Conservation (phyloP, 2,888 invertebrate species). For the Gastrophysa polygoni region DNA sequence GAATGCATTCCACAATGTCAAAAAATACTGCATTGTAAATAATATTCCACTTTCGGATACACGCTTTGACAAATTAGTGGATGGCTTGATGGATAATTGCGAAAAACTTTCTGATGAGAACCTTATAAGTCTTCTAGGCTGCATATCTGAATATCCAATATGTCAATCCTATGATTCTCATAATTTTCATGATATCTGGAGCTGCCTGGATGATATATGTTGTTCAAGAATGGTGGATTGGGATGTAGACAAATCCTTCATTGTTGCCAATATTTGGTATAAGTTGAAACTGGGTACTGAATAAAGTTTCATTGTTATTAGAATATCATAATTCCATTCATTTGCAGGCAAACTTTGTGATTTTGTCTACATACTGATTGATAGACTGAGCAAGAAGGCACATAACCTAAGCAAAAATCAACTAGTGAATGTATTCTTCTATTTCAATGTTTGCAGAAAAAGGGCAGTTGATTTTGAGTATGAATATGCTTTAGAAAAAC, state of each 20-base stretch:
- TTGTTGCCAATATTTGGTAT: slow-evolving; percentile 70
- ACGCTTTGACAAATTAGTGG: slow-evolving; percentile 54
- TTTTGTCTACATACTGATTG: slow-evolving; percentile 63
- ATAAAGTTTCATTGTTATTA: not conserved
- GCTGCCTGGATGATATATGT: slow-evolving; percentile 71
- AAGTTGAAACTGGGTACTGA: slow-evolving; percentile 58
- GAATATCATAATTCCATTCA: slow-evolving; percentile 19
- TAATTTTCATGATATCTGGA: slow-evolving; percentile 71
- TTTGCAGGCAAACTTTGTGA: slow-evolving; percentile 61
- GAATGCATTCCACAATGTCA: slow-evolving; percentile 45
- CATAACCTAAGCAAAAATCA: slow-evolving; percentile 66
- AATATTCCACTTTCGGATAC: slow-evolving; percentile 49
- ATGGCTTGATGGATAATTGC: slow-evolving; percentile 60
- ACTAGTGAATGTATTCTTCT: slow-evolving; percentile 72
- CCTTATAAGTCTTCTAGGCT: slow-evolving; percentile 61
- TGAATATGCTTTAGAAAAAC: slow-evolving; percentile 63
- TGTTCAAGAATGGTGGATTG: slow-evolving; percentile 59
- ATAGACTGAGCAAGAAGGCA: slow-evolving; percentile 64
- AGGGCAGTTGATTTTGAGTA: slow-evolving; percentile 68
- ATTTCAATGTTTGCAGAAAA: slow-evolving; percentile 66
- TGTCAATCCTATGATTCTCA: slow-evolving; percentile 61
- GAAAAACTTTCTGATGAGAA: slow-evolving; percentile 64
- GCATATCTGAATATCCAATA: slow-evolving; percentile 62
- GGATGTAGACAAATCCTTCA: slow-evolving; percentile 63
- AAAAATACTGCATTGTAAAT: slow-evolving; percentile 45